Evolutionary conservation across 2,113 vertebrate genomes (phyloP), one percentile per base, ranked within the genome.

Genomic region (Alectura lathami): DNA sequence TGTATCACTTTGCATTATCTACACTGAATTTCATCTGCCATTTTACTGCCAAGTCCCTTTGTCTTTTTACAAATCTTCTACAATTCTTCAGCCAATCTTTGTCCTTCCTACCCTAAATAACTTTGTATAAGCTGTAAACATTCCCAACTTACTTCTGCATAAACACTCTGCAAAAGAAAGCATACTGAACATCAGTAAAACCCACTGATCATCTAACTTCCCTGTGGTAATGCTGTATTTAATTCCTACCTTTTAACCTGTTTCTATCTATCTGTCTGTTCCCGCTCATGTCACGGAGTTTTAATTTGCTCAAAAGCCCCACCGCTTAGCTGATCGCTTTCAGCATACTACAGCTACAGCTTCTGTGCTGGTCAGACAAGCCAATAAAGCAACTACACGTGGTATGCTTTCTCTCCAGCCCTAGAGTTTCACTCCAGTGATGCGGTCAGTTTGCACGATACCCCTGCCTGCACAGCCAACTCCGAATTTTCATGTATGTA

Each of bases 281-380:
- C 18, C 18, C 23, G 53, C 10, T 57, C 1, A 0, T 60, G 13
- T 18, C 1, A 2, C 2, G 3, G 42, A 34, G 5, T 63, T 74
- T 12, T 40, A 40, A 17, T 38, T 82, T 63, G 29, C 54, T 63
- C 73, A 60, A 48, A 54, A 56, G 66, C 29, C 20, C 17, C 30
- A 51, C 34, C 62, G 63, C 42, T 80, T 45, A 3, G 56, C 42
- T 0, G 1, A 64, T 9, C 34, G 27, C 32, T 38, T 34, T 64
- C 70, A 34, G 50, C 7, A 11, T 23, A 57, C 36, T 20, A 17
- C 4, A 17, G 62, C 69, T 56, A 80, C 38, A 38, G 51, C 32
- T 45, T 43, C n/a, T 23, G 15, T 11, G 30, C 48, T 57, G 27
- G 23, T 45, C 50, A 87, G 64, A 38, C 26, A 73, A 67, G 45